Conservation (phyloP, 2,113 vertebrate genomes). For the Pseudonaja textilis region DNA sequence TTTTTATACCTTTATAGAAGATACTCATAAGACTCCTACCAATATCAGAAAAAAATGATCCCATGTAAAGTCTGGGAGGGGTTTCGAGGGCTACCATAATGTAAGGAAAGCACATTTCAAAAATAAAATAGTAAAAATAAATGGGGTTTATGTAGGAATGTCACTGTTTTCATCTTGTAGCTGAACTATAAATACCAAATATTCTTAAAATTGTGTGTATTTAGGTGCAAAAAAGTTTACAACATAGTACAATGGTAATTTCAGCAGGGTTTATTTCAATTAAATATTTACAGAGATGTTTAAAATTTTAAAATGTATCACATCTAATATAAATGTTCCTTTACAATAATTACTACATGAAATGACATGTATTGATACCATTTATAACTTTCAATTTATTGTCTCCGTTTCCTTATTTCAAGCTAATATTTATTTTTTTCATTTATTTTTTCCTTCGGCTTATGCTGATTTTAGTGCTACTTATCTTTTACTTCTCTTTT, state of each 20-base stretch:
- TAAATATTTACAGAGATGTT: not conserved
- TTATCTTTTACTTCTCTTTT: not conserved
- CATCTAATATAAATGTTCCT: not conserved
- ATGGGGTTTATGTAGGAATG: not conserved
- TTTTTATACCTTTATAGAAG: too few relatives aligned
- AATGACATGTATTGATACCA: not conserved
- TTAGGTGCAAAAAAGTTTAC: not conserved
- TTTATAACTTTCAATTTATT: not conserved
- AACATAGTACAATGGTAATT: not conserved
- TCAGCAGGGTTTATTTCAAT: not conserved
- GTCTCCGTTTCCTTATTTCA: not conserved
- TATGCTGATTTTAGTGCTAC: conserved; percentile 1
- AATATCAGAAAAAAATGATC: not conserved
- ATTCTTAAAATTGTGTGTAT: not conserved
- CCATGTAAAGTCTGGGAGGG: not conserved
- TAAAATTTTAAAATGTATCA: not conserved
- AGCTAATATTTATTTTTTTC: not conserved
- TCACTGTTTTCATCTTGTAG: too few relatives aligned
- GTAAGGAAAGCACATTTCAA: not conserved
- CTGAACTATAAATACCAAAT: not conserved
- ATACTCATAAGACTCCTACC: not conserved
- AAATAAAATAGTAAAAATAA: not conserved
- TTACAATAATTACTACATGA: not conserved
- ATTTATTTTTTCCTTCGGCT: not conserved
- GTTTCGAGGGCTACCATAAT: not conserved